Conservation (phyloP, 2,113 vertebrate species). For the Triplophysa dalaica region DNA sequence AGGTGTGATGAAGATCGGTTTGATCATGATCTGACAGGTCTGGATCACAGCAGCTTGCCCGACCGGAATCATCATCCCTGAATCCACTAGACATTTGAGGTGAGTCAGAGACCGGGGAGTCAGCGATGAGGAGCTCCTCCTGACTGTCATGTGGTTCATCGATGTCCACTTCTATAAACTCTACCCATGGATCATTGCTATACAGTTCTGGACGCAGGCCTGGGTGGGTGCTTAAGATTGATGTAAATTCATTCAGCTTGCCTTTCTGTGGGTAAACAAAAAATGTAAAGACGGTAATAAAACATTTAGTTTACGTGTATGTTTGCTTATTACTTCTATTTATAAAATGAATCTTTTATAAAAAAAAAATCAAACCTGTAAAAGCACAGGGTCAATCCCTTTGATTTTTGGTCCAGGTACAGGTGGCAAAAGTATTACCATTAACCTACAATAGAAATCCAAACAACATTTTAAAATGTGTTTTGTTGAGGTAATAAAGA, state of each 20-base stretch:
- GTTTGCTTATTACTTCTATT: too few relatives aligned
- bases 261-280: constrained; percentile 77
- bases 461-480: neutral
- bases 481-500: too few relatives aligned
- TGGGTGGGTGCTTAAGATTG: constrained; percentile 83
- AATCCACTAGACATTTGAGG: constrained; percentile 70
- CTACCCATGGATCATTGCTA: constrained; percentile 89
- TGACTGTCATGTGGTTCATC: constrained; percentile 81
- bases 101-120: constrained; percentile 69
- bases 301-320: neutral
- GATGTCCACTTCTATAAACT: constrained; percentile 93
- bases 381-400: constrained; percentile 89
- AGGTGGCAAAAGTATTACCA: constrained; percentile 90
- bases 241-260: constrained; percentile 87
- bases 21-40: constrained; percentile 76
- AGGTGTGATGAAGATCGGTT: constrained; percentile 16
- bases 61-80: constrained; percentile 89
- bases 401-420: constrained; percentile 95
- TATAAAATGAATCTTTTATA: too few relatives aligned
- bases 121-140: constrained; percentile 77
- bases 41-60: constrained; percentile 90
- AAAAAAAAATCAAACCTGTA: constrained; percentile 77
- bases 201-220: constrained; percentile 81
- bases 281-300: neutral
- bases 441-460: constrained; percentile 76